phyloP scores from a whole-genome alignment of 2,888 invertebrate genomes.

The Ectemnius cavifrons region DNA sequence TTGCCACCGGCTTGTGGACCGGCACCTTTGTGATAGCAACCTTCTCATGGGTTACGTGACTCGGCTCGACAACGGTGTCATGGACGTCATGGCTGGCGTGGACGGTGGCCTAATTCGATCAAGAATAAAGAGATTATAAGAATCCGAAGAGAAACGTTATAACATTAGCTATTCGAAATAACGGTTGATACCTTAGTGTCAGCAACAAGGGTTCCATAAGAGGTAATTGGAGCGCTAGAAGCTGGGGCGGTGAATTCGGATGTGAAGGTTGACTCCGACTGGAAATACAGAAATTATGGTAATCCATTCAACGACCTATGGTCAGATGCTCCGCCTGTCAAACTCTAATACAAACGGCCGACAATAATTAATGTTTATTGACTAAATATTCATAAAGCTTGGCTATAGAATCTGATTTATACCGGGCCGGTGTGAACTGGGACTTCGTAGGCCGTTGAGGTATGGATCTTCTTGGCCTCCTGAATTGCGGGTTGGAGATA shows the following conservation, averaged over 20 bases:
- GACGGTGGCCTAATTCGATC: neutral
- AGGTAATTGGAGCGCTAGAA: slow-evolving; percentile 36
- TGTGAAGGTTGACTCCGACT: slow-evolving; percentile 9
- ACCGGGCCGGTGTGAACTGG: slow-evolving; percentile 30
- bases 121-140: too few species aligned
- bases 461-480: slow-evolving; percentile 16
- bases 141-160: too few species aligned
- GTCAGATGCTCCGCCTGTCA: neutral
- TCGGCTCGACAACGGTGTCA: neutral
- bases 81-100: neutral
- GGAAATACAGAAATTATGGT: neutral
- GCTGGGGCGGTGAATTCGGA: slow-evolving; percentile 14
- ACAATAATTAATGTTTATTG: neutral
- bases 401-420: neutral
- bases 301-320: neutral
- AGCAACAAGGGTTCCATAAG: slow-evolving; percentile 51
- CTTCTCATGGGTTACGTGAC: neutral
- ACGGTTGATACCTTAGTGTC: slow-evolving; percentile 25
- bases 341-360: neutral
- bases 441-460: slow-evolving; percentile 40
- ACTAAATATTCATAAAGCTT: neutral
- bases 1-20: neutral
- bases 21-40: neutral
- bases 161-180: neutral
- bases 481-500: neutral